Conservation (phyloP, 1,140 invertebrate species). For the Drosophila ambigua region DNA sequence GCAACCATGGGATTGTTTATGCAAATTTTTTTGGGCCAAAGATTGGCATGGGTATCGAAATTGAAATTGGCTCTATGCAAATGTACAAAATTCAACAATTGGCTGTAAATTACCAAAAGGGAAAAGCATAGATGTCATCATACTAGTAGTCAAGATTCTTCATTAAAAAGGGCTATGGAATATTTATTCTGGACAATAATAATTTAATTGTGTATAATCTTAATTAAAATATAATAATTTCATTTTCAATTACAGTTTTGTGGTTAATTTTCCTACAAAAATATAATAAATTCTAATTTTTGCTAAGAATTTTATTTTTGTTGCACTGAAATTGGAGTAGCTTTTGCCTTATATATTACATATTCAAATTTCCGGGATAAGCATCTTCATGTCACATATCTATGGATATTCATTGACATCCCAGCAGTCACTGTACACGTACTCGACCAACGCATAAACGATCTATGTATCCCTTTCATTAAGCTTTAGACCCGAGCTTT, state of each 20-base stretch:
- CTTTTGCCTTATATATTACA: too few relatives aligned
- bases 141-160: too few relatives aligned
- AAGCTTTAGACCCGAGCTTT: slow-evolving; percentile 26
- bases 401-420: too few relatives aligned
- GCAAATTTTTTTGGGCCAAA: slow-evolving; percentile 21
- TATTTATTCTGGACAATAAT: too few relatives aligned
- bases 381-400: too few relatives aligned
- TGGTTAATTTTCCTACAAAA: too few relatives aligned
- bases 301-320: too few relatives aligned
- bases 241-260: too few relatives aligned
- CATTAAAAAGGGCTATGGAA: too few relatives aligned
- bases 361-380: not conserved
- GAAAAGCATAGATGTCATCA: not conserved
- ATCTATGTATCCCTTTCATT: slow-evolving; percentile 43
- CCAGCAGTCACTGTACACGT: slow-evolving; percentile 6
- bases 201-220: too few relatives aligned
- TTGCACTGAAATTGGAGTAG: slow-evolving; percentile 1
- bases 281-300: too few relatives aligned
- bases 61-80: slow-evolving; percentile 19
- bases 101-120: slow-evolving; percentile 40
- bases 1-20: slow-evolving; percentile 33
- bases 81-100: slow-evolving; percentile 35
- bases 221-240: too few relatives aligned
- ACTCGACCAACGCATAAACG: slow-evolving; percentile 31
- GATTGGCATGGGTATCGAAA: not conserved